Percentiles rank a stretch among this genome's conserved stretches.
These are phyloP conservation scores for Gymnocypris eckloni DNA, from an alignment of 2,797 vertebrate species.

Conservation along the genomic window DNA sequence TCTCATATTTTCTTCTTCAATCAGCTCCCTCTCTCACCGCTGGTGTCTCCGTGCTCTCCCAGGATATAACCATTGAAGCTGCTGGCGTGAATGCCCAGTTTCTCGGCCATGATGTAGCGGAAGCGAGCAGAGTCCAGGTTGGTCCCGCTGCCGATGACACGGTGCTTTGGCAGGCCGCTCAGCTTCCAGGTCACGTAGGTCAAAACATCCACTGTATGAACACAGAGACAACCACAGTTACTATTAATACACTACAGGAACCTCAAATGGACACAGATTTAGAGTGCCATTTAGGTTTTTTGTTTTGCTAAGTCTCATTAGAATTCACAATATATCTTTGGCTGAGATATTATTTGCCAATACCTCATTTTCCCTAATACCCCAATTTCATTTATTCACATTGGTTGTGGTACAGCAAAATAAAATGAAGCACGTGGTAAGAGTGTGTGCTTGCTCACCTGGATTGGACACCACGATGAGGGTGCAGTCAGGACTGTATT, in stretches of 20 bases:
- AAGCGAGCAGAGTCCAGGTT: conserved; percentile 97
- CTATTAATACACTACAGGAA: too few species aligned
- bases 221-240: not conserved
- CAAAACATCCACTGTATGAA: conserved; percentile 88
- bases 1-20: not conserved
- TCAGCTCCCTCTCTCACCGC: conserved; percentile 78
- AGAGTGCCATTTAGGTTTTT: not conserved
- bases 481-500: conserved; percentile 91
- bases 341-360: not conserved
- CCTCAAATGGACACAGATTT: not conserved
- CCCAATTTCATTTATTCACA: not conserved
- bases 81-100: conserved; percentile 87
- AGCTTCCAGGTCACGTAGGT: conserved; percentile 98
- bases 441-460: conserved; percentile 72
- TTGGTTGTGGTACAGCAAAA: not conserved
- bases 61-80: conserved; percentile 97
- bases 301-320: not conserved
- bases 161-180: conserved; percentile 93
- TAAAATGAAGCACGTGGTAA: not conserved
- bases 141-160: conserved; percentile 95
- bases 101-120: conserved; percentile 90
- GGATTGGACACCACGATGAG: conserved; percentile 97
- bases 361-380: not conserved
- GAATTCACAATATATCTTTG: not conserved
- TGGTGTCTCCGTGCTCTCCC: conserved; percentile 96